Conservation (phyloP, 2,113 vertebrate genomes). For the Todiramphus chloris region DNA sequence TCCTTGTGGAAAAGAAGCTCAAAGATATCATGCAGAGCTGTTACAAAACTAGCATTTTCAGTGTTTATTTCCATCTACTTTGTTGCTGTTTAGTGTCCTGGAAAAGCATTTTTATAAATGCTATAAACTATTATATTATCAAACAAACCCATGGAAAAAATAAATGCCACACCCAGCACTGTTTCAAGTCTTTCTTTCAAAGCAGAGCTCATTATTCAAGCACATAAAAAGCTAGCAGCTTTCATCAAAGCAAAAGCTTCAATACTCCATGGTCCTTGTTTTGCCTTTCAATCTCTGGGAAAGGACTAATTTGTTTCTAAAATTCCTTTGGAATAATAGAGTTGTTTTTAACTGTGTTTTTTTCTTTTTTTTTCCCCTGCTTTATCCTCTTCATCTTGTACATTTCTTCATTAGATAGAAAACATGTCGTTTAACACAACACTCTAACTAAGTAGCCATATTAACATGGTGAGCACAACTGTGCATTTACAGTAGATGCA, state of each 20-base stretch:
- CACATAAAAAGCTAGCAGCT: not conserved
- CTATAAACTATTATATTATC: not conserved
- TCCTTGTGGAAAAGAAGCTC: not conserved
- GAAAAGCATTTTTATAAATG: not conserved
- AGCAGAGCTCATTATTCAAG: not conserved
- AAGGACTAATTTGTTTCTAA: not conserved
- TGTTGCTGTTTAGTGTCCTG: not conserved
- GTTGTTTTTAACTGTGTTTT: not conserved
- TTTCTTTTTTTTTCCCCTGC: not conserved
- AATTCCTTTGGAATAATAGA: not conserved
- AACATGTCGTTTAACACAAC: not conserved
- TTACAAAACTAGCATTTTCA: not conserved
- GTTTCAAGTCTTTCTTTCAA: constrained; percentile 4
- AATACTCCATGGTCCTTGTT: not conserved
- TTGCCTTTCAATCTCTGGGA: not conserved
- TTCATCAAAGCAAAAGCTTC: not conserved
- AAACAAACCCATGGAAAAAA: not conserved
- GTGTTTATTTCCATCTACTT: not conserved
- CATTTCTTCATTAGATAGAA: not conserved
- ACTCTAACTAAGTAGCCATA: not conserved
- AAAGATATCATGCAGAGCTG: constrained; percentile 10
- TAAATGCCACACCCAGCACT: not conserved
- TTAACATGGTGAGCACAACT: not conserved
- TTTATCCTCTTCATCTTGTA: not conserved
- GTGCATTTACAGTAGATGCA: not conserved